phyloP scores from a whole-genome alignment of 2,113 vertebrate genomes.

The Barbus barbus region DNA sequence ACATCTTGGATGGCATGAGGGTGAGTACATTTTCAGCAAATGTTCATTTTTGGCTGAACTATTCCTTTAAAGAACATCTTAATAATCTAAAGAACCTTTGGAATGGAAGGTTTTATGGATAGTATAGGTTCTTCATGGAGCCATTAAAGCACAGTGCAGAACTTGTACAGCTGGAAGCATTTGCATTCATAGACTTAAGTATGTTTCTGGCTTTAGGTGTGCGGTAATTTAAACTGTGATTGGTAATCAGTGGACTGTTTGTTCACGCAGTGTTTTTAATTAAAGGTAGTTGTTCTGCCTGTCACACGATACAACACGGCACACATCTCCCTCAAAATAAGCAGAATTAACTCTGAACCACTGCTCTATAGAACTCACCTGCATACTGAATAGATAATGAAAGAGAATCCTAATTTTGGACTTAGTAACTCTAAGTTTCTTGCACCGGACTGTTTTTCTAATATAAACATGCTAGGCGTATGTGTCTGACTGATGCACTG shows the following conservation, averaged over 20 bases:
- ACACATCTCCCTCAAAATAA: background rate
- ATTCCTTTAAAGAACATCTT: background rate
- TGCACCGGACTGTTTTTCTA: background rate
- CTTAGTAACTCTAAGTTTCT: background rate
- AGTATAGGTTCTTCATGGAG: background rate
- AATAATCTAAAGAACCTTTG: background rate
- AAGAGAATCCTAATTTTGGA: background rate
- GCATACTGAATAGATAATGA: background rate
- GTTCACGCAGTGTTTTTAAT: slow-evolving; percentile 20
- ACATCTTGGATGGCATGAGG: background rate
- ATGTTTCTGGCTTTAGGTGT: background rate
- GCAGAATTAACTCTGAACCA: background rate
- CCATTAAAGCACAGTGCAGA: background rate
- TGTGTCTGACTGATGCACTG: background rate
- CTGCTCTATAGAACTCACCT: background rate
- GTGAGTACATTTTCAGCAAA: too few relatives aligned
- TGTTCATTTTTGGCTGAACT: background rate
- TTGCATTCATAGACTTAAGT: background rate
- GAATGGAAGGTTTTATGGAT: background rate
- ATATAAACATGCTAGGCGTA: too few relatives aligned
- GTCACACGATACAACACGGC: background rate
- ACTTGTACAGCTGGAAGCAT: background rate
- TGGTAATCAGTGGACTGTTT: slow-evolving; percentile 7
- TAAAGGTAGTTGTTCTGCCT: background rate
- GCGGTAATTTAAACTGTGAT: slow-evolving; percentile 6